phyloP scores from a whole-genome alignment of 2,888 invertebrate species.

The Phytoseiulus persimilis region DNA sequence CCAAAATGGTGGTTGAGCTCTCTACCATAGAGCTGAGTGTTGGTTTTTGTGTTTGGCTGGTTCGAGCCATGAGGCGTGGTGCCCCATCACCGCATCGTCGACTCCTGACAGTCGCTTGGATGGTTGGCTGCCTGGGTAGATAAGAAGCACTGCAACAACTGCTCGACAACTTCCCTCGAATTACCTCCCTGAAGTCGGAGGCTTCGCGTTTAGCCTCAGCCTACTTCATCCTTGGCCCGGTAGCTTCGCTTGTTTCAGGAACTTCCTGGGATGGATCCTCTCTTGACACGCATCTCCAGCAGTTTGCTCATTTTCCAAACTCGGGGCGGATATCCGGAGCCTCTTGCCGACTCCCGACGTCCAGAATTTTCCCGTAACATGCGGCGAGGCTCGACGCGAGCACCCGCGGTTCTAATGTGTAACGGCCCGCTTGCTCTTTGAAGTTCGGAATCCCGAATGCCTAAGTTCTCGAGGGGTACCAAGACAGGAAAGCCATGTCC shows the following conservation, averaged over 20 bases:
- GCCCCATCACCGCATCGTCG: not conserved
- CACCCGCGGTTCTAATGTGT: not conserved
- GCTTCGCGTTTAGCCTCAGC: not conserved
- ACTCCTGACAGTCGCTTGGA: not conserved
- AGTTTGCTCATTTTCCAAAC: too few species aligned
- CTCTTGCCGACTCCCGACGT: too few species aligned
- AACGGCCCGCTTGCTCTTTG: not conserved
- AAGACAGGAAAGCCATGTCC: not conserved
- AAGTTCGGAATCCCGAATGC: not conserved
- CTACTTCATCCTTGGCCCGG: not conserved
- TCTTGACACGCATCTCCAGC: too few species aligned
- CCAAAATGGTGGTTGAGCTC: not conserved
- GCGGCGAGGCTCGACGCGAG: not conserved
- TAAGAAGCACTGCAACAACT: not conserved
- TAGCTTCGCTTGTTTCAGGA: too few species aligned
- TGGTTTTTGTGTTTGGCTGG: not conserved
- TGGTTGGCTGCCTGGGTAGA: not conserved
- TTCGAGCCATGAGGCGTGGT: not conserved
- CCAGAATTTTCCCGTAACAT: too few species aligned
- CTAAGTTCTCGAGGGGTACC: not conserved
- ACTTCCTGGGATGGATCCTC: too few species aligned
- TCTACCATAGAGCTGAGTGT: not conserved
- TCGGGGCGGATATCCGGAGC: too few species aligned
- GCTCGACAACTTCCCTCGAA: not conserved
- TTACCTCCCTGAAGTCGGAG: not conserved